These are phyloP conservation scores for Aptenodytes patagonicus DNA, from an alignment of 2,113 vertebrate species.

Conservation along the genomic window DNA sequence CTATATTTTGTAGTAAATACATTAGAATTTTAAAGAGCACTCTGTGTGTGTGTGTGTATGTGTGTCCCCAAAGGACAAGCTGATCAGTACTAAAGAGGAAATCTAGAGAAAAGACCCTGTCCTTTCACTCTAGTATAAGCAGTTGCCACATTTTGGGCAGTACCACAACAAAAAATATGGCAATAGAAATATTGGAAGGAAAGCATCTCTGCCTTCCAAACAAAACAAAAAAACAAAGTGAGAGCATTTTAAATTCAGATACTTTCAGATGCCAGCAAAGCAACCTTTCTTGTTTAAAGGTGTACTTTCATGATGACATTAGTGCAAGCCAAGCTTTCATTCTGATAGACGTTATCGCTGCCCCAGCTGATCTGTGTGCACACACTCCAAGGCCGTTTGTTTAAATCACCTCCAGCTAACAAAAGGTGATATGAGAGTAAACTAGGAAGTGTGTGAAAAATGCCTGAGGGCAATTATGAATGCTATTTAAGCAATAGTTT, in stretches of 20 bases:
- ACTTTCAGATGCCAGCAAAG: background rate
- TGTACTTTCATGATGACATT: background rate
- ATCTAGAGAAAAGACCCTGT: background rate
- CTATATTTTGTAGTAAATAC: background rate
- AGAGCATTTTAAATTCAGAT: background rate
- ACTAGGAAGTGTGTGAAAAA: background rate
- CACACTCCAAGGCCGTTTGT: background rate
- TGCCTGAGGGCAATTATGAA: background rate
- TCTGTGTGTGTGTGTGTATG: background rate
- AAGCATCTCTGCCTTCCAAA: background rate
- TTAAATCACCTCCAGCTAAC: conserved; percentile 21
- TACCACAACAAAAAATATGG: background rate
- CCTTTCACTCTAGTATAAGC: background rate
- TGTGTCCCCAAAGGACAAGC: background rate
- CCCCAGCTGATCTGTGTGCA: background rate
- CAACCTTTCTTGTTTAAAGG: background rate
- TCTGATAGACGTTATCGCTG: background rate
- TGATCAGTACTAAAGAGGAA: background rate
- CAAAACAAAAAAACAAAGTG: background rate
- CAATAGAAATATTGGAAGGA: background rate
- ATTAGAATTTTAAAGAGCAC: background rate
- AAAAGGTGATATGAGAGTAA: background rate
- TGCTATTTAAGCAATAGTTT: background rate
- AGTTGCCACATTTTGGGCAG: background rate
- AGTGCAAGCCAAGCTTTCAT: background rate